Percentiles rank a stretch among this genome's conserved stretches.
These are phyloP conservation scores for Theristus sp. DNA, from an alignment of 2,888 invertebrate genomes.

Conservation along the genomic window DNA sequence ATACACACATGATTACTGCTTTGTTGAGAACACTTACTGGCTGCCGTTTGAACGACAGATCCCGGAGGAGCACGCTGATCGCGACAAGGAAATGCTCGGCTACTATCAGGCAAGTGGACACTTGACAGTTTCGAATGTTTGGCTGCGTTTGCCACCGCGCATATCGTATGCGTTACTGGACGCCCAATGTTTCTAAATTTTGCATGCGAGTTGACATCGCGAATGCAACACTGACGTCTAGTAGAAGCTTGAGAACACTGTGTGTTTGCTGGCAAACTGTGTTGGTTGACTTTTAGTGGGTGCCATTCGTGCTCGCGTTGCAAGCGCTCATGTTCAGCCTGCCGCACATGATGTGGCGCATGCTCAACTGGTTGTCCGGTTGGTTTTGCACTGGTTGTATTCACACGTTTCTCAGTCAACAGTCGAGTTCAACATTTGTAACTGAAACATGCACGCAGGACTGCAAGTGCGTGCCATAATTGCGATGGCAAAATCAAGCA, in stretches of 20 bases:
- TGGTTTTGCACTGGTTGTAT: neutral
- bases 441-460: conserved; percentile 2
- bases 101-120: conserved; percentile 13
- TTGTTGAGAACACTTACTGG: conserved; percentile 36
- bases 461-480: conserved; percentile 6
- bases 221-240: too few species aligned
- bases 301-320: conserved; percentile 24
- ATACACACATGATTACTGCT: conserved; percentile 37
- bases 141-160: too few species aligned
- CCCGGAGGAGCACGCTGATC: conserved; percentile 8
- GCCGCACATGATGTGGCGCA: conserved; percentile 23
- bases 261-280: too few species aligned
- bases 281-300: conserved; percentile 16
- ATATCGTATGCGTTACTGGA: too few species aligned
- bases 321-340: conserved; percentile 23
- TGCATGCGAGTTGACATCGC: too few species aligned
- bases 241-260: too few species aligned
- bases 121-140: too few species aligned
- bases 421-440: neutral
- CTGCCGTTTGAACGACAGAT: conserved; percentile 9
- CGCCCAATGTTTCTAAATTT: too few species aligned
- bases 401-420: too few species aligned
- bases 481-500: conserved; percentile 6
- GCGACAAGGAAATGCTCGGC: conserved; percentile 15
- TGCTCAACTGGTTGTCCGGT: conserved; percentile 26